Percentiles rank a stretch among this genome's conserved stretches.
These are phyloP conservation scores for Polyommatus icarus DNA, from an alignment of 2,888 invertebrate species.

Conservation along the genomic window DNA sequence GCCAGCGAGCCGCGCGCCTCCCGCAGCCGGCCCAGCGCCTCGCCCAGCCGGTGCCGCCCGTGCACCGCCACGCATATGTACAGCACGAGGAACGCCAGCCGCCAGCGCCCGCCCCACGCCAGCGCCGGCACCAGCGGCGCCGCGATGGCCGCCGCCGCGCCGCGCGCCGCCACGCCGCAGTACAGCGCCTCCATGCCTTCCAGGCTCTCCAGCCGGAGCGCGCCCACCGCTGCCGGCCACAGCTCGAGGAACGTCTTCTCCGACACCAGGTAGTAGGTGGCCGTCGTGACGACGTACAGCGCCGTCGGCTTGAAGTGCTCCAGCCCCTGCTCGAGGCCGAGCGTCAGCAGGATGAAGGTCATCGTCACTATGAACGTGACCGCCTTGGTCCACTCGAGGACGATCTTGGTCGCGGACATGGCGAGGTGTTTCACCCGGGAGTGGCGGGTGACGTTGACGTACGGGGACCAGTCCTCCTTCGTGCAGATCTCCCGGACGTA, in stretches of 20 bases:
- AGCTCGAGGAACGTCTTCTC: conserved; percentile 86
- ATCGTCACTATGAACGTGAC: conserved; percentile 89
- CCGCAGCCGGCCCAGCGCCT: conserved; percentile 76
- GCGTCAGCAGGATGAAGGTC: conserved; percentile 86
- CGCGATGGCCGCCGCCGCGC: conserved; percentile 80
- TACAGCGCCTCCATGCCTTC: conserved; percentile 87
- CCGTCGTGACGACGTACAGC: conserved; percentile 83
- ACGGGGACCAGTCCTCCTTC: conserved; percentile 89
- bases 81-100: conserved; percentile 78
- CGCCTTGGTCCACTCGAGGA: conserved; percentile 90
- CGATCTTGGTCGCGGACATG: conserved; percentile 90
- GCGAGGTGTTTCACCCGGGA: conserved; percentile 88
- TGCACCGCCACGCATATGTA: conserved; percentile 85
- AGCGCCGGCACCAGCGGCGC: conserved; percentile 79
- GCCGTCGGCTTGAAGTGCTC: conserved; percentile 87
- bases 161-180: conserved; percentile 83
- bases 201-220: conserved; percentile 81
- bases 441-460: conserved; percentile 86
- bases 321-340: conserved; percentile 87
- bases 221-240: conserved; percentile 80
- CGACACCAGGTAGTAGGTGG: conserved; percentile 85
- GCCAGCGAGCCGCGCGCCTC: conserved; percentile 82
- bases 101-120: conserved; percentile 79
- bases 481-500: conserved; percentile 87
- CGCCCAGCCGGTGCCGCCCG: conserved; percentile 81